Conservation (phyloP, 2,797 vertebrate species). For the Poeciliopsis gracilis region DNA sequence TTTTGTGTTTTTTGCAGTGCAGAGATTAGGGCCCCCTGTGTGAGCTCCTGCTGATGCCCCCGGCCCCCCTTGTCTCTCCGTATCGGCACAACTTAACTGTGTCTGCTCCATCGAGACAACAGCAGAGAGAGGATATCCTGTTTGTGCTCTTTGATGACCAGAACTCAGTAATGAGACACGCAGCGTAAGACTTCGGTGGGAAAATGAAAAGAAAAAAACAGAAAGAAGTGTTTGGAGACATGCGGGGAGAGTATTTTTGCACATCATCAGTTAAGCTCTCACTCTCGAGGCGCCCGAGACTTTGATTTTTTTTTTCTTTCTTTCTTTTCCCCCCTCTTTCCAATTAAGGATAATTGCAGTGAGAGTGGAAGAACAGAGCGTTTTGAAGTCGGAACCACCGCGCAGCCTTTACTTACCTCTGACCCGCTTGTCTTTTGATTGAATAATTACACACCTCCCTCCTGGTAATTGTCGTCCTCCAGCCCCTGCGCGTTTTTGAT, state of each 20-base stretch:
- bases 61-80: conserved; percentile 2
- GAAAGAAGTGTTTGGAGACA: conserved; percentile 34
- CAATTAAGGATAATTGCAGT: conserved; percentile 79
- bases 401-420: conserved; percentile 76
- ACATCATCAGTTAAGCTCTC: conserved; percentile 71
- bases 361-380: conserved; percentile 71
- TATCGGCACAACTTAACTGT: conserved; percentile 1
- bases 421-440: conserved; percentile 74
- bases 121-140: conserved; percentile 67
- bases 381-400: conserved; percentile 66
- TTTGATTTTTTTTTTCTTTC: conserved; percentile 70
- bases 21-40: conserved; percentile 57
- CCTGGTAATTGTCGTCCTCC: conserved; percentile 79
- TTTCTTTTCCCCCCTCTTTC: conserved; percentile 33
- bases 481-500: conserved; percentile 72
- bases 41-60: conserved; percentile 33
- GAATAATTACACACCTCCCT: conserved; percentile 80
- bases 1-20: too few relatives aligned
- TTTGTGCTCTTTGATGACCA: conserved; percentile 73
- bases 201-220: conserved; percentile 18
- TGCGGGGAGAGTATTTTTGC: conserved; percentile 60
- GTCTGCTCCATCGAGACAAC: conserved; percentile 42
- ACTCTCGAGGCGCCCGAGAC: conserved; percentile 71
- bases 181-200: conserved; percentile 30
- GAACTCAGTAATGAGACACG: conserved; percentile 52